Evolutionary conservation across 1,140 invertebrate species (phyloP).

Genomic region (Cotesia vestalis): DNA sequence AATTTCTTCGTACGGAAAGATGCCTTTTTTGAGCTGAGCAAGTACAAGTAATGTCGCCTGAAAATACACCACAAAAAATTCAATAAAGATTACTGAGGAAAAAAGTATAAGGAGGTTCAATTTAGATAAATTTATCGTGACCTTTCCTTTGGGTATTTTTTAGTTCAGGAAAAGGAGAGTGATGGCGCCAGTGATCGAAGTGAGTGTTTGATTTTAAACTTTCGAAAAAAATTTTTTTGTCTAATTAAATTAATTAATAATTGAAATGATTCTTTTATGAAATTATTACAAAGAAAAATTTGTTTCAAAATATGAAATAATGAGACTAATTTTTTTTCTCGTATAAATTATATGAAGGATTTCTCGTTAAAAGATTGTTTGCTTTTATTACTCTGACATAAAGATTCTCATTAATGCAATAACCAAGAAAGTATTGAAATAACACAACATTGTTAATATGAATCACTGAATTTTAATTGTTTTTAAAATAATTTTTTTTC

Average conservation of each 20-base stretch:
- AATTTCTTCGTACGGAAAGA: constrained; percentile 51
- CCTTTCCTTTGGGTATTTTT: background rate
- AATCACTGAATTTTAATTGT: constrained; percentile 26
- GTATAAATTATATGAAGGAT: background rate
- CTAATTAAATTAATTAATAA: too few relatives aligned
- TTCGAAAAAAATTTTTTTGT: too few relatives aligned
- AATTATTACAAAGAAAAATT: too few relatives aligned
- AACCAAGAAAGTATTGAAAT: constrained; percentile 15
- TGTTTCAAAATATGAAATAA: too few relatives aligned
- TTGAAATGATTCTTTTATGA: too few relatives aligned
- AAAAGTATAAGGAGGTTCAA: background rate
- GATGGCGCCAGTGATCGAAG: constrained; percentile 22
- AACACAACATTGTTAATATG: background rate
- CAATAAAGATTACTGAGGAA: background rate
- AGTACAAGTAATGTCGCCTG: background rate
- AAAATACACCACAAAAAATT: background rate
- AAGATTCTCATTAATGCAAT: constrained; percentile 21
- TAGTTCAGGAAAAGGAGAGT: background rate
- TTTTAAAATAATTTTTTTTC: constrained; percentile 4
- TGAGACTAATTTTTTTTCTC: background rate
- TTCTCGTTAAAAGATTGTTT: background rate
- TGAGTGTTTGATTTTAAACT: background rate
- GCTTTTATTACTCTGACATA: background rate
- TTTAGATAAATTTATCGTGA: background rate
- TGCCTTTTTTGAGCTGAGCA: background rate